Evolutionary conservation across 2,888 invertebrate genomes (phyloP).

Genomic region (Lasioglossum vierecki): DNA sequence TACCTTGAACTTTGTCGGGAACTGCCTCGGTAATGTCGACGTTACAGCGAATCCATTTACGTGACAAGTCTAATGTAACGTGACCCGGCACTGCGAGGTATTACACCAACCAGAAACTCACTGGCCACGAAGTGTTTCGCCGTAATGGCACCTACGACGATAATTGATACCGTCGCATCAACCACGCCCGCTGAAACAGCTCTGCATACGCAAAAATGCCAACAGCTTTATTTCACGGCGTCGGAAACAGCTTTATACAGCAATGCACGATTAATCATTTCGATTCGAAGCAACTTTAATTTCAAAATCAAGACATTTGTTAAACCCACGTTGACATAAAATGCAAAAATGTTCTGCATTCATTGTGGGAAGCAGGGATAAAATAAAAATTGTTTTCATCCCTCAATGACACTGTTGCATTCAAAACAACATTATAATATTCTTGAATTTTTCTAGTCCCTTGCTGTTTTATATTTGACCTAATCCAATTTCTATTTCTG

Average conservation of each 20-base stretch:
- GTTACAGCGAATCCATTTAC: constrained; percentile 48
- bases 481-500: too few species aligned
- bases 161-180: constrained; percentile 36
- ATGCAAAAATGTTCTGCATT: too few species aligned
- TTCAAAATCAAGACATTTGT: too few species aligned
- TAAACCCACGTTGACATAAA: too few species aligned
- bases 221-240: background rate
- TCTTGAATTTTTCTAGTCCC: too few species aligned
- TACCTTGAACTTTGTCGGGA: constrained; percentile 32
- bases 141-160: constrained; percentile 47
- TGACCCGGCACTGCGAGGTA: constrained; percentile 37
- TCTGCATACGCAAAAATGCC: background rate
- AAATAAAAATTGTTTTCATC: too few species aligned
- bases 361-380: too few species aligned
- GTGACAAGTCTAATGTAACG: constrained; percentile 55
- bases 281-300: too few species aligned
- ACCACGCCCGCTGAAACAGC: constrained; percentile 11
- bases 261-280: background rate
- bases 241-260: background rate
- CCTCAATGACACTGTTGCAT: too few species aligned
- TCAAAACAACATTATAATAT: too few species aligned
- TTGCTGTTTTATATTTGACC: too few species aligned
- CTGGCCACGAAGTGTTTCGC: constrained; percentile 37
- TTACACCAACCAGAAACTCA: constrained; percentile 47
- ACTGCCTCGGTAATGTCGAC: constrained; percentile 42